Evolutionary conservation across 2,797 vertebrate species (phyloP).

Genomic region (Ceryle rudis): DNA sequence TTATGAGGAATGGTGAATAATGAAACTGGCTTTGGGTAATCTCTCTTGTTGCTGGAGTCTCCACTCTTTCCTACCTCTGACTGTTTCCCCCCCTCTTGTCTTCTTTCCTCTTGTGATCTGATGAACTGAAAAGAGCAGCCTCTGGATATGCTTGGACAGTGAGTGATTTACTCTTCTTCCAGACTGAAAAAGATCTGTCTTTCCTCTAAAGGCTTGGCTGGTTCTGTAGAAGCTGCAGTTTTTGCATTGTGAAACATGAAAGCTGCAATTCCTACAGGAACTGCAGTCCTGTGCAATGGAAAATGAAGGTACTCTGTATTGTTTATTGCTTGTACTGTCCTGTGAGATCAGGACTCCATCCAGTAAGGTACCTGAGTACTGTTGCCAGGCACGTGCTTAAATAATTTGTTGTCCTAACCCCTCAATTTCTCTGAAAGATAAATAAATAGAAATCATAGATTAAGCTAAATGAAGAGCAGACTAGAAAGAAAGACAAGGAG

Average conservation of each 20-base stretch:
- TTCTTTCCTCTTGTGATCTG: not conserved
- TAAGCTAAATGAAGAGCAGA: not conserved
- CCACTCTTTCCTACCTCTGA: rapidly evolving
- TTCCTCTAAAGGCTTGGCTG: not conserved
- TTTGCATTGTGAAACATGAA: not conserved
- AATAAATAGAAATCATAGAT: not conserved
- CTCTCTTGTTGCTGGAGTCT: not conserved
- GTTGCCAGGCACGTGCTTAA: not conserved
- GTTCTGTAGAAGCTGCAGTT: not conserved
- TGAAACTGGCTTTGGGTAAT: not conserved
- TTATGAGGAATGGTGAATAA: not conserved
- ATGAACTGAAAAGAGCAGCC: not conserved
- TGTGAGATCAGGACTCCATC: not conserved
- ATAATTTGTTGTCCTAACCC: not conserved
- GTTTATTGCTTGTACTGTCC: not conserved
- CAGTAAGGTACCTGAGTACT: not conserved
- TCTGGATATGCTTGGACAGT: not conserved
- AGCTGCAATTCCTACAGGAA: not conserved
- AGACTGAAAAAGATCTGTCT: not conserved
- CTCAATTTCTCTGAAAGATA: not conserved
- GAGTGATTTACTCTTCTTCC: not conserved
- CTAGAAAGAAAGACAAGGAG: not conserved
- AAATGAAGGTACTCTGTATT: not conserved
- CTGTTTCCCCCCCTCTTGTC: not conserved
- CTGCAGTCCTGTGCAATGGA: not conserved